A percentile compares a stretch with the other conserved stretches of the same genome.
phyloP scores from a whole-genome alignment of 2,797 vertebrate species.

The Coreius guichenoti region DNA sequence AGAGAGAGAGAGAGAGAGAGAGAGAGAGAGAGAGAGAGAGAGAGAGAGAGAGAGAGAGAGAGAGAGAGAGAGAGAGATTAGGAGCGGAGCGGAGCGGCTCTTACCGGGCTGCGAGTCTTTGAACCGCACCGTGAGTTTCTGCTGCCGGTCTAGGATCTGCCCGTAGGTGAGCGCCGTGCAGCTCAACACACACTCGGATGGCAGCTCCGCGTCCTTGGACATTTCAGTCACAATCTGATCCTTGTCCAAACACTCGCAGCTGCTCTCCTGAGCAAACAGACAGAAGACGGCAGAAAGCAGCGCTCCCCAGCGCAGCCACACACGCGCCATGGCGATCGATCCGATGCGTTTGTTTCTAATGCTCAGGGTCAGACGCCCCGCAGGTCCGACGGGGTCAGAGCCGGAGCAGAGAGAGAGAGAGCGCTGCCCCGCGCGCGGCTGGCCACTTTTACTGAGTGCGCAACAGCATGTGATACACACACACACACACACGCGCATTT shows the following conservation, averaged over 20 bases:
- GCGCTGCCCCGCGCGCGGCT: background rate
- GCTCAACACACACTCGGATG: conserved; percentile 71
- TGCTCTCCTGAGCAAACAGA: conserved; percentile 52
- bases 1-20: too few relatives aligned
- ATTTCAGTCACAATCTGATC: conserved; percentile 59
- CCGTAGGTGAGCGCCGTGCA: conserved; percentile 72
- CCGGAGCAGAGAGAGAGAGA: background rate
- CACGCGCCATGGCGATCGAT: conserved; percentile 64
- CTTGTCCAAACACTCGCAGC: conserved; percentile 66
- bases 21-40: too few relatives aligned
- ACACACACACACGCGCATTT: conserved; percentile 1
- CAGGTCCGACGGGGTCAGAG: background rate
- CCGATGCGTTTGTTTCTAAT: background rate
- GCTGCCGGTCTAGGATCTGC: conserved; percentile 65
- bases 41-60: too few relatives aligned
- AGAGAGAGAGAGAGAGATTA: too few relatives aligned
- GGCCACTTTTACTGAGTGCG: conserved; percentile 36
- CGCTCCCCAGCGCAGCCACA: conserved; percentile 60
- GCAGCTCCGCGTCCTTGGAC: conserved; percentile 31
- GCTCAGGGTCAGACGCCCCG: conserved; percentile 9
- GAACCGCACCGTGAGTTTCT: conserved; percentile 69
- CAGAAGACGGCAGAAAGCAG: conserved; percentile 59
- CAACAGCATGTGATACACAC: conserved; percentile 12
- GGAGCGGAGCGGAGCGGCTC: background rate
- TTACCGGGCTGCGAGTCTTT: conserved; percentile 72